Evolutionary conservation across 1,140 invertebrate species (phyloP).

Genomic region (Battus philenor): DNA sequence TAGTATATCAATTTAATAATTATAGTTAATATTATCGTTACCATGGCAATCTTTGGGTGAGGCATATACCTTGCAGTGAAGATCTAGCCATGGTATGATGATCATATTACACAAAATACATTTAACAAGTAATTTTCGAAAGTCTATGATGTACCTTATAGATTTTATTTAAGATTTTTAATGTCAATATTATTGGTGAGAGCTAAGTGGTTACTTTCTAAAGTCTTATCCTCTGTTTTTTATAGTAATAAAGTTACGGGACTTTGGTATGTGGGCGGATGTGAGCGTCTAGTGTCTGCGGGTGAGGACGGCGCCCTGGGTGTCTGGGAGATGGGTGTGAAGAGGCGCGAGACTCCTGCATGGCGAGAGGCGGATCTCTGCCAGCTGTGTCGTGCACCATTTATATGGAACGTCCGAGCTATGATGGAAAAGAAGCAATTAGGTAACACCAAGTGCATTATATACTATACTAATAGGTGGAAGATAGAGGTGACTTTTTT

Average conservation of each 20-base stretch:
- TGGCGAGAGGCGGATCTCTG: slow-evolving; percentile 97
- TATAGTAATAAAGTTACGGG: slow-evolving; percentile 88
- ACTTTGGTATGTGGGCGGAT: slow-evolving; percentile 86
- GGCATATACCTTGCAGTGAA: too few species aligned
- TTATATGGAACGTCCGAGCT: slow-evolving; percentile 98
- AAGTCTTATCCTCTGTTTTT: background rate
- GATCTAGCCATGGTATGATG: too few species aligned
- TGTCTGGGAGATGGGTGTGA: slow-evolving; percentile 92
- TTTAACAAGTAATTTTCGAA: too few species aligned
- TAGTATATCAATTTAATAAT: slow-evolving; percentile 17
- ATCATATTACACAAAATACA: too few species aligned
- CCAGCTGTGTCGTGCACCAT: slow-evolving; percentile 94
- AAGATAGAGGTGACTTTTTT: too few species aligned
- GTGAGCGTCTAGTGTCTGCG: slow-evolving; percentile 92
- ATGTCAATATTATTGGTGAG: too few species aligned
- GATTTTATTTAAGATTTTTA: too few species aligned
- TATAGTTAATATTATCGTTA: slow-evolving; percentile 6
- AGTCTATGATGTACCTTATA: too few species aligned
- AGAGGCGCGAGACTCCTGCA: slow-evolving; percentile 92
- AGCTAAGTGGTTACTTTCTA: background rate
- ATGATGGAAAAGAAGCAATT: slow-evolving; percentile 98
- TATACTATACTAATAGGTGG: too few species aligned
- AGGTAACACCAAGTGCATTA: too few species aligned
- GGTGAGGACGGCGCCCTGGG: slow-evolving; percentile 96
- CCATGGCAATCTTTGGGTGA: too few species aligned